Evolutionary conservation across 2,113 vertebrate genomes (phyloP), one percentile per base, ranked within the genome.

Genomic region (Nymphicus hollandicus): DNA sequence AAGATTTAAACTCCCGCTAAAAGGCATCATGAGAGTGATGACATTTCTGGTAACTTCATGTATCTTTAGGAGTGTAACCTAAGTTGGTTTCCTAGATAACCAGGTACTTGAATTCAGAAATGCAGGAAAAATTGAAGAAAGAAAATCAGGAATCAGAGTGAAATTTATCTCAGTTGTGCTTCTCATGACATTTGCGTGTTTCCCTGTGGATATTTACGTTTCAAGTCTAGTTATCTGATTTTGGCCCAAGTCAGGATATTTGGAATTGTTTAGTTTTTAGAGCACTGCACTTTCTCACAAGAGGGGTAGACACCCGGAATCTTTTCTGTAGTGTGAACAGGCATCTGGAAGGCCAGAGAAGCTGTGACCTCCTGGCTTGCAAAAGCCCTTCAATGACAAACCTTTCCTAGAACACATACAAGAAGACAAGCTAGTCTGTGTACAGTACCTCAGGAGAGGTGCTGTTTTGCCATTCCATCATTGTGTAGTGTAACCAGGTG

Each of bases 1-100:
- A 95, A 83, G 58, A 81, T 91, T 86, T 91, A 94, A 93, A 86
- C 50, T 81, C 60, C 88, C 88, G 82, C 79, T 95, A 86, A 94
- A 94, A 93, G 49, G 53, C 46, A 43, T 73, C 50, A 53, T 16
- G 28, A 70, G 28, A 66, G 43, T 58, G 88, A 73, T 95, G 92
- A 81, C 69, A 77, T 81, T 94, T 90, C 68, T 78, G 35, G 50
- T 86, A 86, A 47, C 81, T 93, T 91, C 9, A 4, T 33, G 28
- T 86, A 31, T 81, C 64, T 86, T 47, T 60, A 55, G 37, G 69
- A 86, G 35, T 52, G n/a, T 69, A 65, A 18, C 86, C 53, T 53
- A 66, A 86, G 31, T 64, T 81, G 74, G 22, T 91, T 78, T 92
- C 55, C 77, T 81, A 47, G 20, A 74, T 70, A 74, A 33, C 37